phyloP scores from a whole-genome alignment of 2,888 invertebrate species.

The Heterodera filipjevi region DNA sequence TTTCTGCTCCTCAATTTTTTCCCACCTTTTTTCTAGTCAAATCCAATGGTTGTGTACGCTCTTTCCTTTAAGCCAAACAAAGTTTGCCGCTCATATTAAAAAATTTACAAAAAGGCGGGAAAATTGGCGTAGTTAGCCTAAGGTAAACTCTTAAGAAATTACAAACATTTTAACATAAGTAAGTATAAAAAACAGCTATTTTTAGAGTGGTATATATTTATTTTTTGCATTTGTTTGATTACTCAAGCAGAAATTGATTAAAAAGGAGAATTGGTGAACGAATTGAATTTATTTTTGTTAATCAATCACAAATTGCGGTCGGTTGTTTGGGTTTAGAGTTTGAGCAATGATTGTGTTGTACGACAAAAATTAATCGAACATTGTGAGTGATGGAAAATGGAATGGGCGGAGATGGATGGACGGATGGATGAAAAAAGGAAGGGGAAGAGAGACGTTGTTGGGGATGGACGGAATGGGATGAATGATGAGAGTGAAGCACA shows the following conservation, averaged over 20 bases:
- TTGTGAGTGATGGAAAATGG: constrained; percentile 10
- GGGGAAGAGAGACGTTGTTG: background rate
- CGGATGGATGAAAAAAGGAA: background rate
- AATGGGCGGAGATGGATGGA: constrained; percentile 9
- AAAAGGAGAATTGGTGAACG: background rate
- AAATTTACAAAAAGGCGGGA: background rate
- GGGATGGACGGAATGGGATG: background rate
- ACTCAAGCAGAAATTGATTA: constrained; percentile 1
- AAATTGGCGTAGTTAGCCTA: background rate
- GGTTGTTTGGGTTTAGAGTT: constrained; percentile 11
- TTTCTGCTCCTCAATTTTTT: no score
- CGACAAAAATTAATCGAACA: constrained; percentile 17
- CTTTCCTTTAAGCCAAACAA: background rate
- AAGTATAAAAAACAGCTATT: no score
- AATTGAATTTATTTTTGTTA: background rate
- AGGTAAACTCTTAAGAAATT: background rate
- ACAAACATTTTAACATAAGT: no score
- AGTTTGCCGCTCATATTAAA: background rate
- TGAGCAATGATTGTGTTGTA: constrained; percentile 6
- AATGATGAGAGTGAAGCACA: background rate
- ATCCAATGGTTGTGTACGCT: background rate
- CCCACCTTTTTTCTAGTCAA: background rate
- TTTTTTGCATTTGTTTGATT: background rate
- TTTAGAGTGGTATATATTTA: no score
- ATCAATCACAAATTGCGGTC: constrained; percentile 7